These are phyloP conservation scores for Myiotriccus ornatus DNA, from an alignment of 2,797 vertebrate genomes.

Conservation along the genomic window DNA sequence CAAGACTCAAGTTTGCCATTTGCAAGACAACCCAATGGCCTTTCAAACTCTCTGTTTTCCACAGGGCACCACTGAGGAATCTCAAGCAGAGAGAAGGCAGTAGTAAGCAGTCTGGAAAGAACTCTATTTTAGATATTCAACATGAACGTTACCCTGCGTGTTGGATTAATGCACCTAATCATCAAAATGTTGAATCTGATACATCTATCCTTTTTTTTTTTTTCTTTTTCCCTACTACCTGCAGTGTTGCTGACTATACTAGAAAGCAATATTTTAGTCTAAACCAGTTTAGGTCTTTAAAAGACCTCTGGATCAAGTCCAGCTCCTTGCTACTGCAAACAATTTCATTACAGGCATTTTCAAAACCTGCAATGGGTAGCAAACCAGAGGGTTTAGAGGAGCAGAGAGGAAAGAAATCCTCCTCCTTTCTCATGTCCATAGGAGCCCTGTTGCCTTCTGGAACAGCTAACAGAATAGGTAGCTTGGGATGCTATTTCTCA, in stretches of 20 bases:
- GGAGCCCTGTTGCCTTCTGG: background rate
- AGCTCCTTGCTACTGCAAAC: background rate
- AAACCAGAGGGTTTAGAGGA: background rate
- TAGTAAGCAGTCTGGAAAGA: background rate
- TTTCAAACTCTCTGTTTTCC: background rate
- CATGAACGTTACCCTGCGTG: background rate
- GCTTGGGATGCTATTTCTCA: background rate
- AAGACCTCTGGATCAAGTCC: background rate
- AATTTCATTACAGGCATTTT: background rate
- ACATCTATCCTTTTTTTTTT: background rate
- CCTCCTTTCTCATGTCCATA: background rate
- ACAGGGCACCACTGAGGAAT: background rate
- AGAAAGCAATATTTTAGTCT: background rate
- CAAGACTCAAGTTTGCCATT: background rate
- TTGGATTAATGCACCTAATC: background rate
- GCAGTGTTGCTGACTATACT: background rate
- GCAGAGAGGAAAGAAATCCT: background rate
- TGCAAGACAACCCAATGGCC: background rate
- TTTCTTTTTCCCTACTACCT: background rate
- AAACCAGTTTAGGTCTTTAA: background rate
- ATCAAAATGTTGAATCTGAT: background rate
- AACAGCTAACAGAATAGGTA: background rate
- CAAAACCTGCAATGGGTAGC: background rate
- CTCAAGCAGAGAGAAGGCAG: background rate
- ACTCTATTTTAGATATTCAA: background rate